Percentiles rank a stretch among this genome's conserved stretches.
Conservation (phyloP, 2,113 vertebrate genomes). For the Burhinus oedicnemus region DNA sequence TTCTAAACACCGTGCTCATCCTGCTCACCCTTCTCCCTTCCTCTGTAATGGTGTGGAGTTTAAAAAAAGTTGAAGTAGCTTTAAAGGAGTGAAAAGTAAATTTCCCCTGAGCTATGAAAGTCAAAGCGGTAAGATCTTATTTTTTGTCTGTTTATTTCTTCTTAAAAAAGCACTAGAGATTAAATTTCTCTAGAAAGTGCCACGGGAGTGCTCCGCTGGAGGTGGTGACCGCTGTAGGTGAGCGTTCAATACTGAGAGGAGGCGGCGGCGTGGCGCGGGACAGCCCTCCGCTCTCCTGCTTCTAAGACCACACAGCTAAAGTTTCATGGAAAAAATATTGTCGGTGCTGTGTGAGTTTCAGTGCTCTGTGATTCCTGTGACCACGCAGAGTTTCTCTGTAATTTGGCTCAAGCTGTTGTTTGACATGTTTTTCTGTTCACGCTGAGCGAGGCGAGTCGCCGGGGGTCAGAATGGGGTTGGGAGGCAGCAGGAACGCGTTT, state of each 20-base stretch:
- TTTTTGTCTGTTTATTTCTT: background rate
- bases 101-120: background rate
- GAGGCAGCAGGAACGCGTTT: fast-evolving
- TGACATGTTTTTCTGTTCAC: background rate
- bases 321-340: background rate
- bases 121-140: background rate
- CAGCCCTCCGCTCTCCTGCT: background rate
- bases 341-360: background rate
- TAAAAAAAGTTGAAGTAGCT: background rate
- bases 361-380: background rate
- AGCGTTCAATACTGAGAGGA: background rate
- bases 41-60: background rate
- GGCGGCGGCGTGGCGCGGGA: background rate
- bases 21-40: background rate
- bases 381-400: background rate
- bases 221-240: background rate
- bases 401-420: background rate
- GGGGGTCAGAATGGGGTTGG: background rate
- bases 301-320: background rate
- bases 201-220: fast-evolving
- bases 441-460: background rate
- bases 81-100: background rate
- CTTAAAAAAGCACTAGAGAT: background rate
- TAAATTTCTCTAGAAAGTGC: background rate
- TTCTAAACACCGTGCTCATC: background rate